Evolutionary conservation across 1,140 invertebrate genomes (phyloP), one percentile per base, ranked within the genome.

Genomic region (Papilio polyxenes): DNA sequence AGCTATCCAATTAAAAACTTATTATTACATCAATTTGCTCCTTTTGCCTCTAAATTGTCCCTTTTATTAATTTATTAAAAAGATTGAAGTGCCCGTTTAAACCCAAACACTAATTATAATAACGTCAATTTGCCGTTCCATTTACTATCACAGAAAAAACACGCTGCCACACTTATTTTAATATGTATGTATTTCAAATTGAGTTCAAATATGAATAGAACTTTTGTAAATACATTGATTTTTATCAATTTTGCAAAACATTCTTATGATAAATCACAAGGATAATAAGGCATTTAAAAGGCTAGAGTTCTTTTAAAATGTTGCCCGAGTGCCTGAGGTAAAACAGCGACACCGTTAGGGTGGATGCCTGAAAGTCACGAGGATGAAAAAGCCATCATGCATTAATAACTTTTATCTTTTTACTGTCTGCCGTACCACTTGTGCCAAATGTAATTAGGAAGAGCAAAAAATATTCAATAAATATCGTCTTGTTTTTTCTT

Each of bases 301-400:
- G 31, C 23, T 72, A 40, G 11, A 72, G 11, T 40, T 40, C 65
- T 40, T 72, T 72, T 72, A 40, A 72, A 72, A 37, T 10, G 13
- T 72, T 17, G 13, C 23, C 31, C 56, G 17, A 44, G 40, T 44
- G 40, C 40, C 40, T 7, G n/a, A 59, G 56, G 23, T 5, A 31
- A 72, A 72, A 72, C 65, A 11, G 13, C 13, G 65, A 72, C 65
- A 72, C 31, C 23, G 31, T 37, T 72, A 72, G 31, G 65, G 65
- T 40, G 65, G 23, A 72, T 72, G 65, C 40, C 65, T 72, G 65
- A 72, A 72, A 11, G 65, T 40, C 13, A 13, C 31, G 65, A 72
- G 65, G 31, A 40, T 72, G 65, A 72, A 31, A 65, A 65, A 72
- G 65, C 65, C 65, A 72, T 72, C 65, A 31, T 72, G 37, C 65